These are phyloP conservation scores for Pogonomyrmex californicus DNA, from an alignment of 1,140 invertebrate species.

Conservation along the genomic window DNA sequence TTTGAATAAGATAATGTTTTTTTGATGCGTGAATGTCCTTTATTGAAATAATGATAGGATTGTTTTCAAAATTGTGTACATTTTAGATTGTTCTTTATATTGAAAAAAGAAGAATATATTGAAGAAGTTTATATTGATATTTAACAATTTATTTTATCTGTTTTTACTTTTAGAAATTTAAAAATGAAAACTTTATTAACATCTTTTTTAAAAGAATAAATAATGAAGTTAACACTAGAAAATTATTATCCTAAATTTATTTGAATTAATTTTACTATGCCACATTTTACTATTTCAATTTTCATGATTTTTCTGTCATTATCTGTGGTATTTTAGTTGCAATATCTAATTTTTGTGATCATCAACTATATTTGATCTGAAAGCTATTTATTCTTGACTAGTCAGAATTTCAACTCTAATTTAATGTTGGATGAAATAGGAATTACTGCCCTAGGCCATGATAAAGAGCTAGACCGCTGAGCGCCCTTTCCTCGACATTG, in stretches of 20 bases:
- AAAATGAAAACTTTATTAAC: not conserved
- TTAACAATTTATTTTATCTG: not conserved
- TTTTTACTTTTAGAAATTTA: not conserved
- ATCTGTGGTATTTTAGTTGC: not conserved
- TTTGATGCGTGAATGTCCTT: not conserved
- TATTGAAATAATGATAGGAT: not conserved
- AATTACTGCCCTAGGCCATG: conserved; percentile 30
- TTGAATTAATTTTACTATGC: not conserved
- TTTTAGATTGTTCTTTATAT: not conserved
- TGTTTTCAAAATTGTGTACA: not conserved
- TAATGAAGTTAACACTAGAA: not conserved
- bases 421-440: conserved; percentile 42
- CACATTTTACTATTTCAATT: not conserved
- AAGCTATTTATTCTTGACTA: conserved; percentile 13
- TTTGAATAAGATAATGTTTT: not conserved
- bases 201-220: not conserved
- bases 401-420: conserved; percentile 38
- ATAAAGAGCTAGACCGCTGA: conserved; percentile 44
- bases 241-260: not conserved
- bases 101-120: too few relatives aligned
- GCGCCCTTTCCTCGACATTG: not conserved
- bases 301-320: not conserved
- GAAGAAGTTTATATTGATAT: too few relatives aligned
- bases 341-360: conserved; percentile 7
- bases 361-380: not conserved